Evolutionary conservation across 2,113 vertebrate genomes (phyloP).

Genomic region (Rhegmatorhina hoffmannsi): DNA sequence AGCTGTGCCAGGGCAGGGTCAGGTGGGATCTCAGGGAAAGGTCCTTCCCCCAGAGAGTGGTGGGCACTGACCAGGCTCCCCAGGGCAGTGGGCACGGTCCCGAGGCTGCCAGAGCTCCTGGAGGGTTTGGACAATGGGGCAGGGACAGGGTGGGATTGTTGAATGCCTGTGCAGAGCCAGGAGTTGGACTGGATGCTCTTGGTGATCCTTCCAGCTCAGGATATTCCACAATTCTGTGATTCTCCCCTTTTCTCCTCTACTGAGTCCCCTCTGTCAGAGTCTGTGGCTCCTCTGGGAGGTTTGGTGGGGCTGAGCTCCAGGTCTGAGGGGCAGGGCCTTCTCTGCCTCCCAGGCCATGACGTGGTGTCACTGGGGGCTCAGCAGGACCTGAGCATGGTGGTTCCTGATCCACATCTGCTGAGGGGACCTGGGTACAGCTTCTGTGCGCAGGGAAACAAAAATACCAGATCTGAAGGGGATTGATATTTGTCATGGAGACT

Average conservation of each 20-base stretch:
- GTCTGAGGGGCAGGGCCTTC: too few species aligned
- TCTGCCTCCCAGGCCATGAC: too few species aligned
- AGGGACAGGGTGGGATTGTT: background rate
- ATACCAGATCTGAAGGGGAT: background rate
- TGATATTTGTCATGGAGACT: background rate
- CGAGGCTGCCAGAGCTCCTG: too few species aligned
- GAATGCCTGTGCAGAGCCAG: too few species aligned
- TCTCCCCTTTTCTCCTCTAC: background rate
- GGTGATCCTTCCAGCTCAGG: background rate
- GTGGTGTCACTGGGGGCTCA: too few species aligned
- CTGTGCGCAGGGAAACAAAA: background rate
- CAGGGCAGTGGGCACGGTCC: too few species aligned
- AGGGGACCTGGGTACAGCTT: background rate
- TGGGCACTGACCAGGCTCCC: too few species aligned
- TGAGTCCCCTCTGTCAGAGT: fast-evolving
- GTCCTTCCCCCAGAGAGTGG: too few species aligned
- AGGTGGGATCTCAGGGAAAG: too few species aligned
- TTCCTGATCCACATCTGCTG: background rate
- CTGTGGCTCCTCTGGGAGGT: background rate
- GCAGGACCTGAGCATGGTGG: background rate
- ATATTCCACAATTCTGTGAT: background rate
- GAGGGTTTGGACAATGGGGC: background rate
- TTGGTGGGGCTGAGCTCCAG: background rate
- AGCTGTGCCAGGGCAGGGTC: too few species aligned
- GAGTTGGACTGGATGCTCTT: background rate